Conservation (phyloP, 1,140 invertebrate species). For the Dryas iulia region DNA sequence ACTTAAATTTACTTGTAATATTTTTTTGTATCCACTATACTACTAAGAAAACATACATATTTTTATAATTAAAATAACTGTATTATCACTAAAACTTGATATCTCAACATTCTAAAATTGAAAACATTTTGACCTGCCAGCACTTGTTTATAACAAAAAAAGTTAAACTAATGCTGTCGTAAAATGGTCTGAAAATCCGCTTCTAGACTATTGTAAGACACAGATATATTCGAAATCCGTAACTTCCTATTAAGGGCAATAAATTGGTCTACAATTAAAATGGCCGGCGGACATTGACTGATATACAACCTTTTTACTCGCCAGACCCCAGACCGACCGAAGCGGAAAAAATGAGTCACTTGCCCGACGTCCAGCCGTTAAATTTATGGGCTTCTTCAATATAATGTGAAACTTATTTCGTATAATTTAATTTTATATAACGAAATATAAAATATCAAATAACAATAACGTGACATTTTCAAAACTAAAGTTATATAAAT, state of each 20-base stretch:
- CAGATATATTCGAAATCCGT: conserved; percentile 24
- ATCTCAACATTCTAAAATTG: too few species aligned
- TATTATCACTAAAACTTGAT: too few species aligned
- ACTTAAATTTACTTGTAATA: too few species aligned
- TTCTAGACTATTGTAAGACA: not conserved
- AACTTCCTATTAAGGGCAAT: conserved; percentile 50
- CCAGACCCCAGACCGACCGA: conserved; percentile 28
- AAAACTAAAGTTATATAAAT: too few species aligned
- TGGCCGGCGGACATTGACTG: conserved; percentile 57
- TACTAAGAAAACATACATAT: too few species aligned
- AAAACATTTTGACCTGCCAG: too few species aligned
- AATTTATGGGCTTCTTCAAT: conserved; percentile 35
- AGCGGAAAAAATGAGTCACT: conserved; percentile 36
- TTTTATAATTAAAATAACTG: too few species aligned
- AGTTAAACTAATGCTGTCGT: too few species aligned
- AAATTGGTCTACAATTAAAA: conserved; percentile 69
- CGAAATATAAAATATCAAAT: too few species aligned
- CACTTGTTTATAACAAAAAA: too few species aligned
- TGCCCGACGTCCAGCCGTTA: conserved; percentile 22
- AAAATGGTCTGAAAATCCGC: not conserved
- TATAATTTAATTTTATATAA: not conserved
- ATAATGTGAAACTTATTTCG: conserved; percentile 24
- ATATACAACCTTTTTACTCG: conserved; percentile 55
- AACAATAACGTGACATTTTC: too few species aligned
- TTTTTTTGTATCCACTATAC: too few species aligned